phyloP scores from a whole-genome alignment of 2,888 invertebrate species.

The Gisinianus flammeolus region DNA sequence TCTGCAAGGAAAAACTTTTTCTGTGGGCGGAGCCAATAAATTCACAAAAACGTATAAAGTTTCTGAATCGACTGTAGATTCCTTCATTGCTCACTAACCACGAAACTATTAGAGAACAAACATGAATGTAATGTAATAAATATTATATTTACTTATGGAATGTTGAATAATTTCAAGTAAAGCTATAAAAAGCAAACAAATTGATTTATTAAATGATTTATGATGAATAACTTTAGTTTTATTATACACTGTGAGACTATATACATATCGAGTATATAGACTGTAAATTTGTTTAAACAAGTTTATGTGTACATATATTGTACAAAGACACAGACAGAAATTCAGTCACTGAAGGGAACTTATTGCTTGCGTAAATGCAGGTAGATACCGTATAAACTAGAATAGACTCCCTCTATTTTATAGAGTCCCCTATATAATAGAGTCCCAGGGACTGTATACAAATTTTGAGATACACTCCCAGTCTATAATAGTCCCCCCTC shows the following conservation, averaged over 20 bases:
- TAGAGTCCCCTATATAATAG: background rate
- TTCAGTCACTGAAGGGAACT: background rate
- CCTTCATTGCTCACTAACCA: background rate
- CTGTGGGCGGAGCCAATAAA: background rate
- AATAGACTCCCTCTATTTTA: background rate
- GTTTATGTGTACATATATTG: conserved; percentile 8
- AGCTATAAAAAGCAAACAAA: conserved; percentile 24
- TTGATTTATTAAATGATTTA: conserved; percentile 6
- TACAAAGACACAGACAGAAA: conserved; percentile 1
- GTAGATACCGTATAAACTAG: background rate
- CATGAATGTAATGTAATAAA: background rate
- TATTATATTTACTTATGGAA: background rate
- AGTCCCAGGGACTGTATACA: background rate
- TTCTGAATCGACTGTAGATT: background rate
- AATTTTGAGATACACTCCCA: background rate
- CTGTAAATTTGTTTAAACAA: conserved; percentile 15
- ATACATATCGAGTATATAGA: background rate
- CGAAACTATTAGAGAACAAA: background rate
- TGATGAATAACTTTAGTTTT: conserved; percentile 31
- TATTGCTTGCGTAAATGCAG: background rate
- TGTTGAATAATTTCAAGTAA: background rate
- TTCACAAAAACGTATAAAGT: background rate
- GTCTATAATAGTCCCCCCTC: background rate
- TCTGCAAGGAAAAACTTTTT: background rate
- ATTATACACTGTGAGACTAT: background rate